phyloP scores from a whole-genome alignment of 2,888 invertebrate genomes.

The Parnassius orleans region DNA sequence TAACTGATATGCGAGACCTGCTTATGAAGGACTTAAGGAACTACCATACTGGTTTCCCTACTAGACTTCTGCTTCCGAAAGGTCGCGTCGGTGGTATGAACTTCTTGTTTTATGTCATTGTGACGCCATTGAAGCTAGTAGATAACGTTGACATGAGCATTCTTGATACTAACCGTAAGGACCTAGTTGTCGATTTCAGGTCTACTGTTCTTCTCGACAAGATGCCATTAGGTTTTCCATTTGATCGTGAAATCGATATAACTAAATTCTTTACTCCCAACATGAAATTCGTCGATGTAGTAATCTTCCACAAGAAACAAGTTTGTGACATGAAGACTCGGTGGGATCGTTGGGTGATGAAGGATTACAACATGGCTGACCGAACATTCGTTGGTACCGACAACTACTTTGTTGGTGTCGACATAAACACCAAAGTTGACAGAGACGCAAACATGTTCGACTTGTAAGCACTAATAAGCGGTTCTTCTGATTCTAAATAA shows the following conservation, averaged over 20 bases:
- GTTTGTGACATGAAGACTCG: conserved; percentile 68
- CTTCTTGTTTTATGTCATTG: conserved; percentile 83
- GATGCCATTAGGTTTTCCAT: conserved; percentile 86
- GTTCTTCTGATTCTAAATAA: no score
- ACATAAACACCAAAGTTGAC: conserved; percentile 41
- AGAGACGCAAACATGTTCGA: conserved; percentile 35
- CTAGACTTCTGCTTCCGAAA: conserved; percentile 85
- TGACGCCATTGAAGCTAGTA: conserved; percentile 76
- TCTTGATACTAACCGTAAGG: conserved; percentile 70
- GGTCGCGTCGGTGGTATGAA: conserved; percentile 85
- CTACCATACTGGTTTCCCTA: conserved; percentile 85
- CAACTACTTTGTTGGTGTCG: conserved; percentile 53
- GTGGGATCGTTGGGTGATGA: conserved; percentile 64
- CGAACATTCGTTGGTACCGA: conserved; percentile 49
- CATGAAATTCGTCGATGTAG: conserved; percentile 83
- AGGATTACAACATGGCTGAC: conserved; percentile 54
- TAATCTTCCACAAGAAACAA: conserved; percentile 82
- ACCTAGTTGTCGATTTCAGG: conserved; percentile 60
- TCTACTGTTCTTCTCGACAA: conserved; percentile 78
- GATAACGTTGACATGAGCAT: conserved; percentile 59
- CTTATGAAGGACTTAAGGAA: conserved; percentile 60
- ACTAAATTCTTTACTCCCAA: conserved; percentile 84
- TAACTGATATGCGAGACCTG: conserved; percentile 64
- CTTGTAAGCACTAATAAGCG: conserved; percentile 27
- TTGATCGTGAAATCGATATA: conserved; percentile 84